Evolutionary conservation across 2,888 invertebrate genomes (phyloP).

Genomic region (Agrochola lychnidis): DNA sequence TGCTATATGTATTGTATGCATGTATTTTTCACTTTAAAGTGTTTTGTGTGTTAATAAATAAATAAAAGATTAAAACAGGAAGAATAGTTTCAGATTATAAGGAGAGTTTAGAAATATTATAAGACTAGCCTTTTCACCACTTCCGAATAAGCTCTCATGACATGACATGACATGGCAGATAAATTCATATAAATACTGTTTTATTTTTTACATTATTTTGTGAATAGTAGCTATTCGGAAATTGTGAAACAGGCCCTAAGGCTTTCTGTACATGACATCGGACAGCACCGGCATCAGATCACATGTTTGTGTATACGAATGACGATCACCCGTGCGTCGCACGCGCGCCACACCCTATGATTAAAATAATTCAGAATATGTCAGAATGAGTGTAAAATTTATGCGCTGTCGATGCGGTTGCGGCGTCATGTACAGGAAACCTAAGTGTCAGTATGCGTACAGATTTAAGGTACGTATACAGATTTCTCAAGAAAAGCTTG

Average conservation of each 20-base stretch:
- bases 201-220: background rate
- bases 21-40: background rate
- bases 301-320: no score
- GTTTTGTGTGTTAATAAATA: background rate
- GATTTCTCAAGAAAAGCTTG: background rate
- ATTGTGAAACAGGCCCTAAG: background rate
- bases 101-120: background rate
- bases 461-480: no score
- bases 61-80: background rate
- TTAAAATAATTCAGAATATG: no score
- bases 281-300: no score
- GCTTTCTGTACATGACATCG: no score
- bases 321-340: no score
- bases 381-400: no score
- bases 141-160: background rate
- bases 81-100: background rate
- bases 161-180: background rate
- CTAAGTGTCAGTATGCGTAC: no score
- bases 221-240: background rate
- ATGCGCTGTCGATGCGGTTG: no score
- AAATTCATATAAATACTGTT: background rate
- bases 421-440: no score
- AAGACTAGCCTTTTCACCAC: background rate
- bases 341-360: no score
- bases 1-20: background rate